Conservation (phyloP, 2,113 vertebrate species). For the Ptilonorhynchus violaceus region DNA sequence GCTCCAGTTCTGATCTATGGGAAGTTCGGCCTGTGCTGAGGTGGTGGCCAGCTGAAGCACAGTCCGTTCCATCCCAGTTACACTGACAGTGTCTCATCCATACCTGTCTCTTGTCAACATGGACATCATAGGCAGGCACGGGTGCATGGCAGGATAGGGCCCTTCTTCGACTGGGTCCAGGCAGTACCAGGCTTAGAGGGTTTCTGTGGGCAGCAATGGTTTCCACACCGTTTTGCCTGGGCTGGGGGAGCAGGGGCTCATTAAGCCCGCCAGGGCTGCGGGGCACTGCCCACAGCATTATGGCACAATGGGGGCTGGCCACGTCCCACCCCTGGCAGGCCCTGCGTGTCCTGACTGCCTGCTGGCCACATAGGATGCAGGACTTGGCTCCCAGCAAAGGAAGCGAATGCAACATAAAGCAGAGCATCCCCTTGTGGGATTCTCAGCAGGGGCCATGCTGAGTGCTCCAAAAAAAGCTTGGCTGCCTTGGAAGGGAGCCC, state of each 20-base stretch:
- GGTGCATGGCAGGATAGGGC: accelerated
- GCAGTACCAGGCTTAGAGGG: neutral
- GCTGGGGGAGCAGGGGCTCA: accelerated
- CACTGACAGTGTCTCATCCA: accelerated
- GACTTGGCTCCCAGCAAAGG: neutral
- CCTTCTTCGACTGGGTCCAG: neutral
- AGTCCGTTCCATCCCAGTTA: neutral
- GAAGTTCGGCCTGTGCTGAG: neutral
- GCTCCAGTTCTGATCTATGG: neutral
- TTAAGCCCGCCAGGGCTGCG: neutral
- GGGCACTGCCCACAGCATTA: neutral
- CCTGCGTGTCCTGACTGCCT: accelerated
- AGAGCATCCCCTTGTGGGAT: neutral
- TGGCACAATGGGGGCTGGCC: accelerated
- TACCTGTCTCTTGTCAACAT: accelerated
- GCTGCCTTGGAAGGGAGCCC: neutral
- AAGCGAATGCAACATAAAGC: neutral
- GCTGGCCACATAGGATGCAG: neutral
- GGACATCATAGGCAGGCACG: accelerated
- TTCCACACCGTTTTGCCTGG: neutral
- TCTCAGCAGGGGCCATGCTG: neutral
- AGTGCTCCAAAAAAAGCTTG: neutral
- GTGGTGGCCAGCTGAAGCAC: neutral
- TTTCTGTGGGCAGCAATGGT: neutral
- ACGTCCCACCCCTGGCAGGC: accelerated